Conservation (phyloP, 2,797 vertebrate species). For the Oophaga sylvatica region DNA sequence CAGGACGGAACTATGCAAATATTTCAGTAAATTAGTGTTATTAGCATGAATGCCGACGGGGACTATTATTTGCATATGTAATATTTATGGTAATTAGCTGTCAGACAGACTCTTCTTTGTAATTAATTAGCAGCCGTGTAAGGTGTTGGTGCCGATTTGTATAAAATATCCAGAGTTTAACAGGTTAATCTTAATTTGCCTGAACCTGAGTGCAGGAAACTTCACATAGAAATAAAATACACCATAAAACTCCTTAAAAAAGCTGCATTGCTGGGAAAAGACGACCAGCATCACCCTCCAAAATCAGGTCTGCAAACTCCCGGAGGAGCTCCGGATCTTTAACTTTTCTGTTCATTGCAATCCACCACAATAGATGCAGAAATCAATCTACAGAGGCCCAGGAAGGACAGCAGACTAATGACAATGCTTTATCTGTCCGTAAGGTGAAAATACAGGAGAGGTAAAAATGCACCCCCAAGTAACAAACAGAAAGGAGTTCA, state of each 20-base stretch:
- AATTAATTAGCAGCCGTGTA: not conserved
- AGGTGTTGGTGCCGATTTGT: not conserved
- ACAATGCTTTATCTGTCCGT: too few species aligned
- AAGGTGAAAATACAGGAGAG: too few species aligned
- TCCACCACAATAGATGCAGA: too few species aligned
- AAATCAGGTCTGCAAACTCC: not conserved
- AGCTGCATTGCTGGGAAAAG: too few species aligned
- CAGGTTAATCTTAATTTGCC: not conserved
- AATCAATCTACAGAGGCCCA: too few species aligned
- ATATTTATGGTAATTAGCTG: not conserved
- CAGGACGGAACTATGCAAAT: slow-evolving; percentile 27
- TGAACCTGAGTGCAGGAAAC: not conserved
- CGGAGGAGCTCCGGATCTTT: not conserved
- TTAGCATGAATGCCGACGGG: slow-evolving; percentile 23
- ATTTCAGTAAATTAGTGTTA: slow-evolving; percentile 1
- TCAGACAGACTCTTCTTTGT: not conserved
- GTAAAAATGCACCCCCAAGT: too few species aligned
- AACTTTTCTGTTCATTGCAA: too few species aligned
- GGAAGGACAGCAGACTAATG: too few species aligned
- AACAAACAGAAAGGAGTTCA: too few species aligned
- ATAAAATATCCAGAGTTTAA: not conserved
- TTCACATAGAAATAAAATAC: not conserved
- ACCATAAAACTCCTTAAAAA: not conserved
- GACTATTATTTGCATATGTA: not conserved
- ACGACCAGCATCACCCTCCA: too few species aligned